Percentiles rank a stretch among this genome's conserved stretches.
phyloP scores from a whole-genome alignment of 2,888 invertebrate species.

The Tigriopus californicus region DNA sequence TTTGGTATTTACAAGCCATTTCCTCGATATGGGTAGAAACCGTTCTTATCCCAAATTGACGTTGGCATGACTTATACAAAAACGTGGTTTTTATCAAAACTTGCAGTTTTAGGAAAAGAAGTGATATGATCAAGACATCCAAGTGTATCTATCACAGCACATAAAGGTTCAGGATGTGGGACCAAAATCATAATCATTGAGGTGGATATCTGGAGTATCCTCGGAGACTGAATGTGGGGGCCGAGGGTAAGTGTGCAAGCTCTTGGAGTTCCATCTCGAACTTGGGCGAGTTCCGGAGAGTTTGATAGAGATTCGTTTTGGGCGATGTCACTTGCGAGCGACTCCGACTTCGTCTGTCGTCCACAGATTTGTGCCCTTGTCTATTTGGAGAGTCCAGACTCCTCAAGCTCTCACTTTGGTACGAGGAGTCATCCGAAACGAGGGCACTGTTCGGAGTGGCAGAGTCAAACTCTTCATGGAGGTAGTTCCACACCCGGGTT shows the following conservation, averaged over 20 bases:
- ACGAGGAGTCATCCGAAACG: slow-evolving; percentile 6
- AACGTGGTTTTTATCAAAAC: too few relatives aligned
- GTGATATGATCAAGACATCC: too few relatives aligned
- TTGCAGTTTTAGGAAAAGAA: too few relatives aligned
- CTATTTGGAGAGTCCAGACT: not conserved
- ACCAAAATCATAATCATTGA: too few relatives aligned
- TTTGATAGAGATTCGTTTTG: not conserved
- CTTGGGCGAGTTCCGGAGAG: not conserved
- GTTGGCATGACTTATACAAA: too few relatives aligned
- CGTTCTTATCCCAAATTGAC: too few relatives aligned
- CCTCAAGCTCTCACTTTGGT: not conserved
- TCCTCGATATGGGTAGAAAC: too few relatives aligned
- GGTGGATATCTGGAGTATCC: too few relatives aligned
- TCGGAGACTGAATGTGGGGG: not conserved
- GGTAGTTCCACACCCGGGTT: not conserved
- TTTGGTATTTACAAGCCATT: too few relatives aligned
- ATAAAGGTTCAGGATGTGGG: too few relatives aligned
- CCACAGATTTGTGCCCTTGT: not conserved
- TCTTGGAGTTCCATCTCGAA: slow-evolving; percentile 3
- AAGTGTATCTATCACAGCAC: too few relatives aligned
- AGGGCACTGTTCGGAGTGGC: not conserved
- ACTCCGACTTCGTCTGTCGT: not conserved
- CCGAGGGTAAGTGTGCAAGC: slow-evolving; percentile 1
- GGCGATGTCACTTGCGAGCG: not conserved
- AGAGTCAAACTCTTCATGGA: not conserved